Conservation (phyloP, 2,113 vertebrate genomes). For the Brachyhypopomus occidentalis region DNA sequence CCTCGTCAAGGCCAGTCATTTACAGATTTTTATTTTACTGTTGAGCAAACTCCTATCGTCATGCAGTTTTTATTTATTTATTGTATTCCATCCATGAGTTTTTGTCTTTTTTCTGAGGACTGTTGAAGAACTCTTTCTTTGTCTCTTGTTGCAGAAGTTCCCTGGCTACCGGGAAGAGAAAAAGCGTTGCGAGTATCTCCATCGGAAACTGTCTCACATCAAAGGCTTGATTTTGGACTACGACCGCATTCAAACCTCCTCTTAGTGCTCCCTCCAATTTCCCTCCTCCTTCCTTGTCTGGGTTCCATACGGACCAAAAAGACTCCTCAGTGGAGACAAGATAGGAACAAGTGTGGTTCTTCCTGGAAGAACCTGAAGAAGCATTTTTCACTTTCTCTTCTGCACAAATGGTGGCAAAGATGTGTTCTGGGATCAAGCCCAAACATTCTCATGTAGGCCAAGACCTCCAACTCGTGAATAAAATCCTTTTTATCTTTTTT, state of each 20-base stretch:
- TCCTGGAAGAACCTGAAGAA: conserved; percentile 55
- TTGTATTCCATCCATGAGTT: not conserved
- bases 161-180: conserved; percentile 85
- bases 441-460: conserved; percentile 55
- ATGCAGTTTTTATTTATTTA: no score
- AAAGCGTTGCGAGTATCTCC: conserved; percentile 81
- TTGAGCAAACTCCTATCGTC: no score
- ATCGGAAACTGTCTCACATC: conserved; percentile 86
- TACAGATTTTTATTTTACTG: no score
- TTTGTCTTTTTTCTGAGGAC: not conserved
- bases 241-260: conserved; percentile 73
- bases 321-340: conserved; percentile 51
- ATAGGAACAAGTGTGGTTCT: conserved; percentile 21
- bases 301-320: conserved; percentile 63
- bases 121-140: not conserved
- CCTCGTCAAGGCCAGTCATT: not conserved
- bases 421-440: conserved; percentile 7
- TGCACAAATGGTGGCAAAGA: conserved; percentile 48
- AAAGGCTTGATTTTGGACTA: conserved; percentile 82
- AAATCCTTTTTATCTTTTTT: conserved; percentile 58
- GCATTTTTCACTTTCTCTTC: conserved; percentile 66
- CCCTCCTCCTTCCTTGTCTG: conserved; percentile 45
- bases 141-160: conserved; percentile 70
- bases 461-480: conserved; percentile 69
- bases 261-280: conserved; percentile 56